A percentile compares a stretch with the other conserved stretches of the same genome.
Conservation (phyloP, 2,797 vertebrate genomes). For the Geotrypetes seraphini region DNA sequence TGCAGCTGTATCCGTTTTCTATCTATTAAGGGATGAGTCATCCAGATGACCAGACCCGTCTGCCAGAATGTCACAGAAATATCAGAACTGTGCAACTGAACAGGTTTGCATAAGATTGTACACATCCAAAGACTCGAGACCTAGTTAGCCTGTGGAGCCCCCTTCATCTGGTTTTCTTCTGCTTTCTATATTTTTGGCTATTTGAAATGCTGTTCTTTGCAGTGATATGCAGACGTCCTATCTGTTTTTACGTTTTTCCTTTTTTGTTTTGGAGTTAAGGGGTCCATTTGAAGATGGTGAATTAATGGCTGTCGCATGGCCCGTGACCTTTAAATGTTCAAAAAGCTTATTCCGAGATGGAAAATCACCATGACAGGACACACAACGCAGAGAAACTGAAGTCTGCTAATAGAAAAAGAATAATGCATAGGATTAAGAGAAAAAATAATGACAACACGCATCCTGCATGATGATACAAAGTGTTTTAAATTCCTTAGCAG, state of each 20-base stretch:
- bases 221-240: constrained; percentile 32
- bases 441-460: fast-evolving
- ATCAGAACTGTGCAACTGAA: too few relatives aligned
- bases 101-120: too few relatives aligned
- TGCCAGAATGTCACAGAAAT: too few relatives aligned
- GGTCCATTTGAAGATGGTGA: constrained; percentile 22
- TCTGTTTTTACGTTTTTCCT: constrained; percentile 81
- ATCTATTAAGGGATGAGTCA: too few relatives aligned
- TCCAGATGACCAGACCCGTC: too few relatives aligned
- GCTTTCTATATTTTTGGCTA: constrained; percentile 12
- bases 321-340: constrained; percentile 81
- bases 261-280: constrained; percentile 59
- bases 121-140: too few relatives aligned
- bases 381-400: constrained; percentile 63
- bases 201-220: background rate
- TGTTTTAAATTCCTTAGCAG: too few relatives aligned
- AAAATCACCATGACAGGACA: constrained; percentile 74
- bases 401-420: constrained; percentile 37
- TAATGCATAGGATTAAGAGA: background rate
- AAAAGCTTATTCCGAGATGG: constrained; percentile 90
- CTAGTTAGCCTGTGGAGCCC: too few relatives aligned
- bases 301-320: constrained; percentile 65
- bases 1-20: too few relatives aligned
- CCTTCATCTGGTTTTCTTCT: constrained; percentile 5
- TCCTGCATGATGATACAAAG: too few relatives aligned